Percentiles rank a stretch among this genome's conserved stretches.
Conservation (phyloP, 1,140 invertebrate genomes). For the Oedothorax gibbosus region DNA sequence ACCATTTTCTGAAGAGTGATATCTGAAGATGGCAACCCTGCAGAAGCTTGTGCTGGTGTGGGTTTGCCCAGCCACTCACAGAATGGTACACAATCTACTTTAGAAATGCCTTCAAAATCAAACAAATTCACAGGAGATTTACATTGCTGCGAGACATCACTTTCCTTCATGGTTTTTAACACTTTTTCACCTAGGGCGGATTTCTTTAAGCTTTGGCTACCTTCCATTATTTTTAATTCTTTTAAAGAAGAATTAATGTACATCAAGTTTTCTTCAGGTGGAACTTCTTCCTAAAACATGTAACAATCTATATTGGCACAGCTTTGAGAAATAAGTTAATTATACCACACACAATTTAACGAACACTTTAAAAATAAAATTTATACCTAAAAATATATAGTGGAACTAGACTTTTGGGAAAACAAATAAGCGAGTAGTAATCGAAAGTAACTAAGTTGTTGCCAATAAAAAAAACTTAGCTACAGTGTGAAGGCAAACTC, state of each 20-base stretch:
- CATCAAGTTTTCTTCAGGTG: slow-evolving; percentile 31
- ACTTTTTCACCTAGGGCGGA: not conserved
- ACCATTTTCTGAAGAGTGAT: slow-evolving; percentile 47
- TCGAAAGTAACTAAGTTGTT: too few species aligned
- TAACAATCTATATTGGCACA: not conserved
- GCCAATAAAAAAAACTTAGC: too few species aligned
- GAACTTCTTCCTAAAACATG: slow-evolving; percentile 37
- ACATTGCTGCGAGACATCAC: slow-evolving; percentile 8
- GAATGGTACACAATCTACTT: not conserved
- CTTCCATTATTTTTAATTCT: not conserved
- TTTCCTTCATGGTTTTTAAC: not conserved
- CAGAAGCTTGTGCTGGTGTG: not conserved
- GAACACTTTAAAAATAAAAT: too few species aligned
- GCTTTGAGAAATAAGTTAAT: not conserved
- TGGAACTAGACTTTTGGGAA: too few species aligned
- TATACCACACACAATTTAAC: not conserved
- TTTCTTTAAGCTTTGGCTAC: too few species aligned
- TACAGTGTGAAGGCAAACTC: too few species aligned
- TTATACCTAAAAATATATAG: too few species aligned
- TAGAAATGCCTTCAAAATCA: not conserved
- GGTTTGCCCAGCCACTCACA: not conserved
- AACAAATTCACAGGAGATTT: slow-evolving; percentile 7
- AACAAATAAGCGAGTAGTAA: too few species aligned
- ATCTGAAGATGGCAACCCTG: not conserved
- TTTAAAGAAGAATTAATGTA: slow-evolving; percentile 43